phyloP scores from a whole-genome alignment of 2,797 vertebrate species.

The Crotalus adamanteus region DNA sequence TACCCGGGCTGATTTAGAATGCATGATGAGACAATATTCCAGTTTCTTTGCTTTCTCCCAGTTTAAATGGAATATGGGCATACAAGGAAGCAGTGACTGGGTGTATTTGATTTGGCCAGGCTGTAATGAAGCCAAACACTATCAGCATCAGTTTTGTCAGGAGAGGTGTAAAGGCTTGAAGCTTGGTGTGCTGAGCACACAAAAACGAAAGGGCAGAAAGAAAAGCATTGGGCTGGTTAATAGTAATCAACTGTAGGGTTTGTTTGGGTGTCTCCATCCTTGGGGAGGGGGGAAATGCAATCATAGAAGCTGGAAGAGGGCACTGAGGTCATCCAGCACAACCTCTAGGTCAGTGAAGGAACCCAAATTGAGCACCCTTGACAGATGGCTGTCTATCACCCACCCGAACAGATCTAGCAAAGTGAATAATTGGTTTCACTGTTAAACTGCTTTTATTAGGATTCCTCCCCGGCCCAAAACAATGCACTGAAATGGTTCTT shows the following conservation, averaged over 20 bases:
- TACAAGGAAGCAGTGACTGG: slow-evolving; percentile 75
- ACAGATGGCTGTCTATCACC: background rate
- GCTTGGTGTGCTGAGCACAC: slow-evolving; percentile 8
- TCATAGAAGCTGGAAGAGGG: background rate
- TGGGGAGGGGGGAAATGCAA: background rate
- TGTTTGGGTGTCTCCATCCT: slow-evolving; percentile 10
- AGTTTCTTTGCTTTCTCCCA: slow-evolving; percentile 81
- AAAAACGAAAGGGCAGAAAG: background rate
- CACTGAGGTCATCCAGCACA: background rate
- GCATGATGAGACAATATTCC: slow-evolving; percentile 88
- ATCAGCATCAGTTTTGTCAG: slow-evolving; percentile 60
- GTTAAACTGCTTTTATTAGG: background rate
- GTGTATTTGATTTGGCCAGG: slow-evolving; percentile 74
- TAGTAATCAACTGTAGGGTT: background rate
- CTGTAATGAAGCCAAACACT: slow-evolving; percentile 75
- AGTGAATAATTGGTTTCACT: background rate
- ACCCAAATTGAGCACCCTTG: background rate
- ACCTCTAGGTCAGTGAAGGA: background rate
- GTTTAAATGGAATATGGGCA: slow-evolving; percentile 81
- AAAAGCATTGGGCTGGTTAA: slow-evolving; percentile 6
- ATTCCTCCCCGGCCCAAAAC: background rate
- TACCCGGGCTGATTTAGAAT: slow-evolving; percentile 85
- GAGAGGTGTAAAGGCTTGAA: slow-evolving; percentile 57
- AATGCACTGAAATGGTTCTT: background rate
- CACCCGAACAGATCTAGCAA: background rate